Evolutionary conservation across 2,113 vertebrate species (phyloP), one percentile per base, ranked within the genome.

Genomic region (Rhea pennata): DNA sequence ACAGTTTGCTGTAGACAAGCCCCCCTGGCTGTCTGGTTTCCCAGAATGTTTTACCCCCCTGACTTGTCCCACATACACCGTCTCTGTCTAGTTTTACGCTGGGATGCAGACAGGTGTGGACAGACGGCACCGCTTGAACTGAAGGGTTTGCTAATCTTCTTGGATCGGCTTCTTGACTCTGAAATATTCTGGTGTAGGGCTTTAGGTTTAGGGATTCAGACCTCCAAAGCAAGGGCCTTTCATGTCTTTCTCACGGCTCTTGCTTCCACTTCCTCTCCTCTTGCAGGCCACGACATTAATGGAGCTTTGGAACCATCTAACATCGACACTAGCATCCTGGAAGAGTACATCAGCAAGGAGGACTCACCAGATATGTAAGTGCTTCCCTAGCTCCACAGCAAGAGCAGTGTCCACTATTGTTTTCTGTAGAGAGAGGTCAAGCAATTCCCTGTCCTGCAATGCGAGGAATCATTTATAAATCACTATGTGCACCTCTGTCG

Each of bases 261-360:
- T 2, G 7, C 26, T 58, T 90, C 50, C 48, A 11, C 61, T 64
- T 80, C 53, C 85, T 95, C 51, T 96, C 12, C 93, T 83, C 95
- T 92, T 22, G 2, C 97, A 99, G 99, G 99, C 98, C 99, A 99
- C 87, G 99, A 99, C 98, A 99, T 99, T 98, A 99, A 98, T 96
- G 99, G 99, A 84, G 99, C 99, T 97, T 98, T 99, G 98, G 99
- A 99, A 94, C 98, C 99, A 82, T 98, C 98, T 72, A 99, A 99
- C 98, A 99, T 99, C 7, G 99, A 99, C 98, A 99, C 99, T 67
- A 99, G 99, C 98, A 99, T 99, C 97, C 98, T 99, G 98, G 99
- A 99, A 97, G 99, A 99, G 96, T 99, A 99, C 97, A 99, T 99
- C 98, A 99, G 99, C 98, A 99, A 99, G 98, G 99, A 99, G 95